Conservation (phyloP, 92 coral and sea anemone species). For the Parazoanthus atlanticus region DNA sequence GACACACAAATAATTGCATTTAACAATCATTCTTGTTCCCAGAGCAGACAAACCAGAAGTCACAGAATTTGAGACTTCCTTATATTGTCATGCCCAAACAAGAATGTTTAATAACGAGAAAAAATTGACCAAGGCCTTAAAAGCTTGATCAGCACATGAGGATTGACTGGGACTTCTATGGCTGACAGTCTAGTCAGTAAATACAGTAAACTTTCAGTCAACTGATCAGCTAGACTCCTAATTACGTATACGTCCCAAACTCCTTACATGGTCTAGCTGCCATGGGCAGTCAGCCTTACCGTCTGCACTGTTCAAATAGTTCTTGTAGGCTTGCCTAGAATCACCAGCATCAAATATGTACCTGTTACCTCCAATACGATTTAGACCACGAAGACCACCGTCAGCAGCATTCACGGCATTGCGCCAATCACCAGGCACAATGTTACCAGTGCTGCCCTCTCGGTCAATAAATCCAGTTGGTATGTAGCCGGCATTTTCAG, state of each 20-base stretch:
- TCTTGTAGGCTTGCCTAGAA: conserved; percentile 3
- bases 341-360: conserved; percentile 27
- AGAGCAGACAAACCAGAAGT: not conserved
- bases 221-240: conserved; percentile 21
- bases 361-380: conserved; percentile 29
- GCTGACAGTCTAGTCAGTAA: too few relatives aligned
- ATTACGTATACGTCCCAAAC: conserved; percentile 12
- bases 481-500: conserved; percentile 10
- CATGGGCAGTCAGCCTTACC: conserved; percentile 18
- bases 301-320: conserved; percentile 23
- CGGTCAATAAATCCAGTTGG: conserved; percentile 24
- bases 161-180: not conserved
- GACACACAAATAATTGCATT: too few relatives aligned
- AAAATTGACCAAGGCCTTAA: too few relatives aligned
- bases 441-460: conserved; percentile 31
- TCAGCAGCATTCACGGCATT: not conserved
- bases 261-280: conserved; percentile 25
- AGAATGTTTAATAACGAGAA: not conserved
- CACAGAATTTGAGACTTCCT: not conserved
- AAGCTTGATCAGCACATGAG: too few relatives aligned
- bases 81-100: not conserved
- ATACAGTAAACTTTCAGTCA: not conserved
- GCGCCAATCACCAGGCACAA: conserved; percentile 24
- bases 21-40: not conserved
- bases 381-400: conserved; percentile 10